Conservation (phyloP, 2,113 vertebrate genomes). For the Dasyurus viverrinus region DNA sequence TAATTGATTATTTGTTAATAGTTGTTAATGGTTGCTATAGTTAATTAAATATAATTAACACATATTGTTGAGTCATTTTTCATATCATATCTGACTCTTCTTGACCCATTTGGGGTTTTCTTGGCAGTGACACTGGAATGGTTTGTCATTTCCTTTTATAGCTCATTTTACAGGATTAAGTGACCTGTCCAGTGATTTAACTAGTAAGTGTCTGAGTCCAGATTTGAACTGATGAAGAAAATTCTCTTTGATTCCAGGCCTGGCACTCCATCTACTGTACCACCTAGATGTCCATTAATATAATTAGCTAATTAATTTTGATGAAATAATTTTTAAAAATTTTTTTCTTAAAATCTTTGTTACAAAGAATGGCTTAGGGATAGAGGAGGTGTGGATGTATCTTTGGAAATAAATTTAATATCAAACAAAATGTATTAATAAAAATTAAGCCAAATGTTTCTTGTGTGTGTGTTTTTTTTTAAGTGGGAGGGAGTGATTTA, state of each 20-base stretch:
- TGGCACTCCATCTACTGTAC: no score
- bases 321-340: background rate
- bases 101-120: no score
- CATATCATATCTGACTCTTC: no score
- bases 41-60: background rate
- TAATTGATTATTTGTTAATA: background rate
- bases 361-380: background rate
- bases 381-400: background rate
- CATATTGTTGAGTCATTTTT: background rate
- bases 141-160: no score
- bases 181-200: no score
- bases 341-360: background rate
- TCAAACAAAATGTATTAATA: background rate
- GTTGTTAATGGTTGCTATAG: background rate
- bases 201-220: no score
- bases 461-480: background rate
- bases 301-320: background rate
- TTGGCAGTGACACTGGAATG: no score
- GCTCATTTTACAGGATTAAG: no score
- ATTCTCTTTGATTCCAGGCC: no score
- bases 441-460: background rate
- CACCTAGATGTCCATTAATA: background rate
- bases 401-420: background rate
- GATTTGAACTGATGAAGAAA: no score
- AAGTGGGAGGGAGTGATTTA: background rate